phyloP scores from a whole-genome alignment of 2,113 vertebrate genomes.

The Anthoscopus minutus region DNA sequence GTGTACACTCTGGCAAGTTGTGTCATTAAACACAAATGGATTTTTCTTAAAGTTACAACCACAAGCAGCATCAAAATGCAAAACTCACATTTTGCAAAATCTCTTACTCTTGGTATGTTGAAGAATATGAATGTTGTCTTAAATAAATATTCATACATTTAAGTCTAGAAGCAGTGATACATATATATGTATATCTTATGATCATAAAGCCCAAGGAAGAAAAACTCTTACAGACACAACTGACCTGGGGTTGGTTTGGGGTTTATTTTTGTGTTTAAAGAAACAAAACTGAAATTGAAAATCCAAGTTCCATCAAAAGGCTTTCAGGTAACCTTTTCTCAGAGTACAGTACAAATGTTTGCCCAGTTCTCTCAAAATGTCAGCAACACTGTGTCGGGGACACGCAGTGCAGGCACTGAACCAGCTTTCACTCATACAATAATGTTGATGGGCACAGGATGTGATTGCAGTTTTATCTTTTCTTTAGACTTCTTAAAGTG shows the following conservation, averaged over 20 bases:
- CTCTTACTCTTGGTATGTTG: not conserved
- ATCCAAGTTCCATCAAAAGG: not conserved
- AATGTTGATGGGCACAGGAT: not conserved
- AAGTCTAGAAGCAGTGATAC: not conserved
- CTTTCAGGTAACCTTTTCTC: constrained; percentile 38
- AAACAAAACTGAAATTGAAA: not conserved
- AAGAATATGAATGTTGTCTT: not conserved
- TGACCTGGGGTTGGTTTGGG: not conserved
- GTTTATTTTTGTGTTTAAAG: not conserved
- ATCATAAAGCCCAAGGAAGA: not conserved
- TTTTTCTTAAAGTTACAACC: not conserved
- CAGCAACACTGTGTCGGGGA: not conserved
- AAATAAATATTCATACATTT: not conserved
- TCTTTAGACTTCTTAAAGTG: not conserved
- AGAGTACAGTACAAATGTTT: not conserved
- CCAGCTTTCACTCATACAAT: not conserved
- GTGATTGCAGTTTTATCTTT: not conserved
- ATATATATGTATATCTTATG: not conserved
- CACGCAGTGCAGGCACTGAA: not conserved
- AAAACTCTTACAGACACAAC: not conserved
- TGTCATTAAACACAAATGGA: not conserved
- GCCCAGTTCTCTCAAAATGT: constrained; percentile 12
- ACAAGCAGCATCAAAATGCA: not conserved
- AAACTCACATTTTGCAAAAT: not conserved
- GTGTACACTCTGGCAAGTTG: not conserved